Conservation (phyloP, 1,140 invertebrate genomes). For the Brachionus sp. region DNA sequence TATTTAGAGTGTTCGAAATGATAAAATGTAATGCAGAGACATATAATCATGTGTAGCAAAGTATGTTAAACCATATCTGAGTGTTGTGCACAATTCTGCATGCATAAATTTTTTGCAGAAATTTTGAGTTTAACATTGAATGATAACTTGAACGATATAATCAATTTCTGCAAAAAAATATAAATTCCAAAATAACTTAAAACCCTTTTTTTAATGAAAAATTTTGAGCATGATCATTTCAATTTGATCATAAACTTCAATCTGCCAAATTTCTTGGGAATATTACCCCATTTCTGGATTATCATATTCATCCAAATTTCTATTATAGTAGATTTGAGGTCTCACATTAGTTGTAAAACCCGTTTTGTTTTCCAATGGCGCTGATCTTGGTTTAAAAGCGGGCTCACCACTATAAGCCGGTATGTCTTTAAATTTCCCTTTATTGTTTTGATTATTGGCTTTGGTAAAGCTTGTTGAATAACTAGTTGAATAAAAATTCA, state of each 20-base stretch:
- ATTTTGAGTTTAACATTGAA: no score
- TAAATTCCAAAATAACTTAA: no score
- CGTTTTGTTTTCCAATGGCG: neutral
- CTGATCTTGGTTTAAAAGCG: constrained; percentile 14
- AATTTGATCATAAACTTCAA: no score
- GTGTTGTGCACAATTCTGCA: no score
- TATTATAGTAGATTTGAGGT: neutral
- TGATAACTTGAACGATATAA: no score
- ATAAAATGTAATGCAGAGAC: no score
- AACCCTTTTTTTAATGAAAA: no score
- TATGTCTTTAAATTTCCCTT: neutral
- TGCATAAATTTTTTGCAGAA: no score
- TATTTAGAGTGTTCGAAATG: no score
- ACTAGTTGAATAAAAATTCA: constrained; percentile 41
- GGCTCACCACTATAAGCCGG: neutral
- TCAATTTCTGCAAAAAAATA: neutral
- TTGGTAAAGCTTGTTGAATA: constrained; percentile 29
- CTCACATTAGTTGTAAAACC: constrained; percentile 26
- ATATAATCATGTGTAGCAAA: no score
- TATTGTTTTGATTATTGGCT: neutral
- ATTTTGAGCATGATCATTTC: no score
- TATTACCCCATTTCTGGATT: constrained; percentile 41
- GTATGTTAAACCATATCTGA: no score
- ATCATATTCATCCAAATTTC: constrained; percentile 27
- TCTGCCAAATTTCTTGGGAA: neutral